phyloP scores from a whole-genome alignment of 1,140 invertebrate genomes.

The Trachymyrmex septentrionalis region DNA sequence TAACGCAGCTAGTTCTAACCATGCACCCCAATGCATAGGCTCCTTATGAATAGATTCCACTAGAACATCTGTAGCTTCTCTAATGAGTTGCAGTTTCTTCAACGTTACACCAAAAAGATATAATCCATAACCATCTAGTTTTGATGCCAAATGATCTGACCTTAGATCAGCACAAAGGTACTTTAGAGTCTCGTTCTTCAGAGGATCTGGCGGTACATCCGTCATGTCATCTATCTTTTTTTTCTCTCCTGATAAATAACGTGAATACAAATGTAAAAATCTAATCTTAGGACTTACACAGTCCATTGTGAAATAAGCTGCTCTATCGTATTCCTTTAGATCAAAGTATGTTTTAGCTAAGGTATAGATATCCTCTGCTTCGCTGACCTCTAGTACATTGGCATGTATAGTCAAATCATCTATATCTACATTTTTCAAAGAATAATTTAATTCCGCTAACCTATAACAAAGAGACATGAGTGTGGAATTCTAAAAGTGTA shows the following conservation, averaged over 20 bases:
- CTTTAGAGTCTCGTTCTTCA: constrained; percentile 87
- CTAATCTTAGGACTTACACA: constrained; percentile 89
- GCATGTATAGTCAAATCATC: constrained; percentile 83
- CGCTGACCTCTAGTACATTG: constrained; percentile 79
- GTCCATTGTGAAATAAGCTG: constrained; percentile 93
- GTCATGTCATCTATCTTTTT: constrained; percentile 94
- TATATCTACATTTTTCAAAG: constrained; percentile 90
- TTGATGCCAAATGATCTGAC: constrained; percentile 88
- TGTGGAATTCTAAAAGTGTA: neutral
- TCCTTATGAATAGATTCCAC: constrained; percentile 92
- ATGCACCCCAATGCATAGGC: constrained; percentile 97
- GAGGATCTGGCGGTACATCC: constrained; percentile 90
- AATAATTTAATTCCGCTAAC: constrained; percentile 94
- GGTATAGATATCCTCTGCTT: constrained; percentile 91
- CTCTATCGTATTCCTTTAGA: constrained; percentile 96
- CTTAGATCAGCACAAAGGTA: constrained; percentile 88
- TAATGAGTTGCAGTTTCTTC: constrained; percentile 94
- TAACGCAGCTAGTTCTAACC: constrained; percentile 96
- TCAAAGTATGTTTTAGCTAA: constrained; percentile 97
- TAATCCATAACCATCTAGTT: constrained; percentile 94
- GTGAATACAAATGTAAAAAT: constrained; percentile 95
- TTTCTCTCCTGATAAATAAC: constrained; percentile 96
- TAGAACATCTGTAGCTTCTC: constrained; percentile 92
- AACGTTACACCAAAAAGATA: constrained; percentile 97
- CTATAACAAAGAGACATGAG: constrained; percentile 79